Percentiles rank a stretch among this genome's conserved stretches.
Evolutionary conservation across 2,797 vertebrate genomes (phyloP).

Genomic region (Thripadectes ignobilis): DNA sequence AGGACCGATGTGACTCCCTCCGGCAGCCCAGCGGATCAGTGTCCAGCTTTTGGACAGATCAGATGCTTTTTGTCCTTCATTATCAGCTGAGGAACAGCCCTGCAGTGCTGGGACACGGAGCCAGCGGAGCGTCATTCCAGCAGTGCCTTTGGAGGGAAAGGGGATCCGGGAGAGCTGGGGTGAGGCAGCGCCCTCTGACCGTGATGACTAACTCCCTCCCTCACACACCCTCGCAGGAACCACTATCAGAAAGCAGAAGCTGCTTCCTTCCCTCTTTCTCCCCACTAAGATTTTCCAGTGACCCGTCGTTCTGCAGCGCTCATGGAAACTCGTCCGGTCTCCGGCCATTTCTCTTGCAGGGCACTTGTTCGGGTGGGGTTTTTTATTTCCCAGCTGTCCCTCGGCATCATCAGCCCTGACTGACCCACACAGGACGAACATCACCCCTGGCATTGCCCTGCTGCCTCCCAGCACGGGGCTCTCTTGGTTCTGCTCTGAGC

Average conservation of each 20-base stretch:
- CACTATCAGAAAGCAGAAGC: constrained; percentile 47
- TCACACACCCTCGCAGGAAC: neutral
- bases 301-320: neutral
- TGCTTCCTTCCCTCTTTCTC: constrained; percentile 36
- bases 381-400: neutral
- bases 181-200: neutral
- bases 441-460: neutral
- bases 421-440: neutral
- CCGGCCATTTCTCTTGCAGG: accelerated
- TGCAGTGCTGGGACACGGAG: neutral
- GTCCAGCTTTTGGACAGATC: neutral
- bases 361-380: neutral
- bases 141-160: neutral
- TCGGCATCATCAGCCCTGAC: neutral
- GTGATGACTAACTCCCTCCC: neutral
- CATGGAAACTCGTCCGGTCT: neutral
- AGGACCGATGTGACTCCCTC: neutral
- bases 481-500: accelerated
- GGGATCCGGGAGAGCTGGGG: neutral
- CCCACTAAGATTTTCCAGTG: constrained; percentile 60
- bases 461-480: neutral
- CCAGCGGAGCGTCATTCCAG: neutral
- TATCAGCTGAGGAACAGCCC: neutral
- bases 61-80: neutral
- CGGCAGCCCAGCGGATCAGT: neutral